Evolutionary conservation across 2,113 vertebrate genomes (phyloP).

Genomic region (Notothenia rossii): DNA sequence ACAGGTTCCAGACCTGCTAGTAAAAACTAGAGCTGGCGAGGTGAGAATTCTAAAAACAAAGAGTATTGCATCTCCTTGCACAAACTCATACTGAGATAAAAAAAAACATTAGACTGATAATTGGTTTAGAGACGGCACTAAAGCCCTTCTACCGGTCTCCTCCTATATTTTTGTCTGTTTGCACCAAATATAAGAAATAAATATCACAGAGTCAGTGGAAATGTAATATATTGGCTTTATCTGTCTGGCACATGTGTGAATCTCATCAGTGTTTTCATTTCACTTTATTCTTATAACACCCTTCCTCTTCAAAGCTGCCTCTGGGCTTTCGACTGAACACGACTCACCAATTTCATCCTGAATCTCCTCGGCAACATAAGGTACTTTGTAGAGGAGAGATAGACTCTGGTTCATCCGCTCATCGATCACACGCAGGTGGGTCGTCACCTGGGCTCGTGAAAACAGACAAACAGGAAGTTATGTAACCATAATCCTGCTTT

Average conservation of each 20-base stretch:
- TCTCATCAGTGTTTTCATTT: slow-evolving; percentile 51
- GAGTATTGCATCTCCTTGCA: slow-evolving; percentile 3
- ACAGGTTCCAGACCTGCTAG: slow-evolving; percentile 15
- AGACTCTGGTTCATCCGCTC: slow-evolving; percentile 99
- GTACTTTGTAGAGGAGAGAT: slow-evolving; percentile 97
- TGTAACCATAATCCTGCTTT: neutral
- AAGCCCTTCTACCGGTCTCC: slow-evolving; percentile 7
- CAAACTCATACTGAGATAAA: slow-evolving; percentile 7
- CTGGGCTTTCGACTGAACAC: neutral
- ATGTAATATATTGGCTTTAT: slow-evolving; percentile 29
- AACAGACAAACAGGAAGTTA: neutral
- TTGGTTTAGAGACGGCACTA: neutral
- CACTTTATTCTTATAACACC: slow-evolving; percentile 23
- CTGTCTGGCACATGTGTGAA: slow-evolving; percentile 8
- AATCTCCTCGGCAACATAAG: slow-evolving; percentile 95
- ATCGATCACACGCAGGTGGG: slow-evolving; percentile 98
- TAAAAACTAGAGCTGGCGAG: slow-evolving; percentile 19
- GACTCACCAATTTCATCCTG: slow-evolving; percentile 95
- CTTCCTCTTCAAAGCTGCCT: neutral
- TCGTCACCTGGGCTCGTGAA: slow-evolving; percentile 90
- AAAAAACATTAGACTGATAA: slow-evolving; percentile 21
- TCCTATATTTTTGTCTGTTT: slow-evolving; percentile 11
- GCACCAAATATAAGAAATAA: neutral
- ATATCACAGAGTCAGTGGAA: neutral
- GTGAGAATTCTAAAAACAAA: neutral